phyloP scores from a whole-genome alignment of 1,140 invertebrate genomes.

The Sitophilus oryzae region DNA sequence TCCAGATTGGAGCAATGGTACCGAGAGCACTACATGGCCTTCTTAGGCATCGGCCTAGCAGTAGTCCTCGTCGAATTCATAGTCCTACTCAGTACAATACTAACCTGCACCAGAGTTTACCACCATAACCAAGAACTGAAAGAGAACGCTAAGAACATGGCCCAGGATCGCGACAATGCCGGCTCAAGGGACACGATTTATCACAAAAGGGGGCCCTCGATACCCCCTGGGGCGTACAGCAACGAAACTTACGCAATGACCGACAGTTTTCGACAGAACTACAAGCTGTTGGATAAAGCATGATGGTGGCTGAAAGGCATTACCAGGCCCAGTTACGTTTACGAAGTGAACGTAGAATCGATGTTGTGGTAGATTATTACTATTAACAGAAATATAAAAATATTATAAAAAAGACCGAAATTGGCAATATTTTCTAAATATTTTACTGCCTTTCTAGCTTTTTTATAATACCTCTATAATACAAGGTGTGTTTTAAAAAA shows the following conservation, averaged over 20 bases:
- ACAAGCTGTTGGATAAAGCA: conserved; percentile 38
- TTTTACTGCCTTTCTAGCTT: no score
- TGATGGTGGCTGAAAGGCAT: conserved; percentile 35
- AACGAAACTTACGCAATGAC: conserved; percentile 41
- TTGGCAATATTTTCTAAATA: no score
- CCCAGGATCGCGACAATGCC: conserved; percentile 13
- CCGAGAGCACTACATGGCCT: conserved; percentile 65
- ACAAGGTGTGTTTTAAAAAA: no score
- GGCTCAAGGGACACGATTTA: conserved; percentile 20
- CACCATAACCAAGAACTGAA: conserved; percentile 35
- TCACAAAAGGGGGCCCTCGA: conserved; percentile 21
- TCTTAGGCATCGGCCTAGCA: conserved; percentile 59
- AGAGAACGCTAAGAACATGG: conserved; percentile 23
- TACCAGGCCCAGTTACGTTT: conserved; percentile 24
- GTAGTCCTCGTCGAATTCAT: conserved; percentile 63
- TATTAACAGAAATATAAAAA: neutral
- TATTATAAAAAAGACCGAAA: no score
- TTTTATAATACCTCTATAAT: no score
- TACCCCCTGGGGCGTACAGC: conserved; percentile 28
- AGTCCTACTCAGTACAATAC: conserved; percentile 60
- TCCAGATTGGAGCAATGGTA: conserved; percentile 69
- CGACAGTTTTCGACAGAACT: conserved; percentile 41
- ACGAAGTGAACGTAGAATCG: conserved; percentile 34
- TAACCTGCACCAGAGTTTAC: conserved; percentile 57
- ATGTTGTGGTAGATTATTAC: conserved; percentile 36